Evolutionary conservation across 2,113 vertebrate genomes (phyloP).

Genomic region (Cochlearius cochlearius): DNA sequence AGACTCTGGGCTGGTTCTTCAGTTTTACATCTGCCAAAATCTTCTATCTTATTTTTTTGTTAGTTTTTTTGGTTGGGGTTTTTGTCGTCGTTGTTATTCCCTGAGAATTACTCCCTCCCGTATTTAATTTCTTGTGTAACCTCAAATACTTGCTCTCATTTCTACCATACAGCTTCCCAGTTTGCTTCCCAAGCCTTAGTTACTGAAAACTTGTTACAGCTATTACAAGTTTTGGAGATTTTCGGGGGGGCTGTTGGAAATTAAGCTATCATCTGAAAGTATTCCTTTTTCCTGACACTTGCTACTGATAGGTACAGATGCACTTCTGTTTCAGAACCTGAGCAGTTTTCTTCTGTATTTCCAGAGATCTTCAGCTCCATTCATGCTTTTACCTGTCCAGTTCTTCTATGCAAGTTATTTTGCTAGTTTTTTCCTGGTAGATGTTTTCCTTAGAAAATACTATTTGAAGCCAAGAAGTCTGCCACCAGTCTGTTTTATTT

Average conservation of each 20-base stretch:
- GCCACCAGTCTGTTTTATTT: neutral
- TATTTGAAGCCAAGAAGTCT: neutral
- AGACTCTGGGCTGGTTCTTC: neutral
- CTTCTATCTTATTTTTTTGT: neutral
- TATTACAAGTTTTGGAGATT: neutral
- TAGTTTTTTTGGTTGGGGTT: neutral
- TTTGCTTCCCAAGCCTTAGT: neutral
- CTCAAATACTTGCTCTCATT: neutral
- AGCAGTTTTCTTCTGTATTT: neutral
- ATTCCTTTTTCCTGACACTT: neutral
- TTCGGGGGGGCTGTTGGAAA: neutral
- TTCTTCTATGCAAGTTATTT: neutral
- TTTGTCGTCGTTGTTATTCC: neutral
- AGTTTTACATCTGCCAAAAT: neutral
- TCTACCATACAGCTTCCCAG: neutral
- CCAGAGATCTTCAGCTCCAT: neutral
- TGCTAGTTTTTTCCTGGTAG: neutral
- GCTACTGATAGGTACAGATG: neutral
- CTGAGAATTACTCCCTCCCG: neutral
- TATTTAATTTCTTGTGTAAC: accelerated
- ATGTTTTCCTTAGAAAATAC: neutral
- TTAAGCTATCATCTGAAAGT: neutral
- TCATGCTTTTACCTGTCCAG: neutral
- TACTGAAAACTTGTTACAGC: neutral
- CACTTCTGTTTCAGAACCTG: neutral